These are phyloP conservation scores for Microplitis demolitor DNA, from an alignment of 1,140 invertebrate genomes.

Conservation along the genomic window DNA sequence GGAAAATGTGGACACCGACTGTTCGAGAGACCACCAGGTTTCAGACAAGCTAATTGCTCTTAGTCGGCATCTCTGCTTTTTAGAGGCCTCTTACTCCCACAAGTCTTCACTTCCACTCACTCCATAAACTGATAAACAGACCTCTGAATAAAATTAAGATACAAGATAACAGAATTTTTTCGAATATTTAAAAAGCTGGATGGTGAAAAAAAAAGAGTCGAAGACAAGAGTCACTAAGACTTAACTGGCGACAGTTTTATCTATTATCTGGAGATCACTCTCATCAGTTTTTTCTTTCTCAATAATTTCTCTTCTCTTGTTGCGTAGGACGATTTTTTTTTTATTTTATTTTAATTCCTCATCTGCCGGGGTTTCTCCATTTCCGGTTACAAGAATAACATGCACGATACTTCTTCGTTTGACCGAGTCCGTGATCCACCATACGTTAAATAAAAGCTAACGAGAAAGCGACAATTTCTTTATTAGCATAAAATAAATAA, in stretches of 20 bases:
- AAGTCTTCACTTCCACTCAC: too few species aligned
- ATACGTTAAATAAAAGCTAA: neutral
- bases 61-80: too few species aligned
- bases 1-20: neutral
- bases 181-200: too few species aligned
- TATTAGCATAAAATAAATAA: too few species aligned
- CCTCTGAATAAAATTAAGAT: too few species aligned
- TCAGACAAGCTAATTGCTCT: too few species aligned
- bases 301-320: constrained; percentile 18
- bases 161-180: too few species aligned
- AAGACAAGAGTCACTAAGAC: too few species aligned
- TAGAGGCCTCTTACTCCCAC: too few species aligned
- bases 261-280: neutral
- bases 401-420: neutral
- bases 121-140: too few species aligned
- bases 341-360: neutral
- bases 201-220: too few species aligned
- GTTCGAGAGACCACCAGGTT: too few species aligned
- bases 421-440: constrained; percentile 5
- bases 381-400: constrained; percentile 11
- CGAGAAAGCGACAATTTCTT: neutral
- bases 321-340: constrained; percentile 25
- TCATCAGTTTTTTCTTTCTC: constrained; percentile 4
- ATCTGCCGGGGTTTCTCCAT: constrained; percentile 19
- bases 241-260: neutral